Conservation (phyloP, 1,140 invertebrate species). For the Drosophila sucinea region DNA sequence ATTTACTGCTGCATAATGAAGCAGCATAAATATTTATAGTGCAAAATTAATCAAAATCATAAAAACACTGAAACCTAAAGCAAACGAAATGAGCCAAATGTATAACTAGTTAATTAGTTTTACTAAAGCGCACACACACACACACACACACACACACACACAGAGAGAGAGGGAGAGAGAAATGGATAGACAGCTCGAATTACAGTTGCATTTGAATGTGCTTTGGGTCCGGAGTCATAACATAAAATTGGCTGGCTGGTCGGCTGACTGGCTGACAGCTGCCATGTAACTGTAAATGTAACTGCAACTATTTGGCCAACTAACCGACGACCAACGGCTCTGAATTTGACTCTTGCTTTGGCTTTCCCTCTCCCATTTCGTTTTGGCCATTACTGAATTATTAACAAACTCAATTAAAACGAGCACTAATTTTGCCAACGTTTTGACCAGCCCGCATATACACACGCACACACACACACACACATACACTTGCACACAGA, state of each 20-base stretch:
- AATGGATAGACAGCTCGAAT: constrained; percentile 17
- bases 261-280: constrained; percentile 56
- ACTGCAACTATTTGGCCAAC: constrained; percentile 47
- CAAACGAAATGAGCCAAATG: constrained; percentile 60
- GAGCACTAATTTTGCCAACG: constrained; percentile 70
- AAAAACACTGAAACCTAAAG: constrained; percentile 41
- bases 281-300: constrained; percentile 67
- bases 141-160: constrained; percentile 4
- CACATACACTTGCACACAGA: neutral
- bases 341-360: constrained; percentile 34
- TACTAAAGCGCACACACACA: constrained; percentile 42
- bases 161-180: neutral
- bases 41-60: constrained; percentile 73
- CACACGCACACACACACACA: constrained; percentile 26
- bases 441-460: constrained; percentile 26
- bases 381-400: constrained; percentile 75
- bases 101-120: constrained; percentile 77
- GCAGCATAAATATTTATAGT: constrained; percentile 77
- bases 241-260: constrained; percentile 63
- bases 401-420: constrained; percentile 81
- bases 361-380: constrained; percentile 8
- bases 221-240: constrained; percentile 33
- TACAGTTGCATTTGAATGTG: constrained; percentile 33
- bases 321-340: constrained; percentile 36
- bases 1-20: constrained; percentile 49